Conservation (phyloP, 2,797 vertebrate genomes). For the Gambusia yucatana region DNA sequence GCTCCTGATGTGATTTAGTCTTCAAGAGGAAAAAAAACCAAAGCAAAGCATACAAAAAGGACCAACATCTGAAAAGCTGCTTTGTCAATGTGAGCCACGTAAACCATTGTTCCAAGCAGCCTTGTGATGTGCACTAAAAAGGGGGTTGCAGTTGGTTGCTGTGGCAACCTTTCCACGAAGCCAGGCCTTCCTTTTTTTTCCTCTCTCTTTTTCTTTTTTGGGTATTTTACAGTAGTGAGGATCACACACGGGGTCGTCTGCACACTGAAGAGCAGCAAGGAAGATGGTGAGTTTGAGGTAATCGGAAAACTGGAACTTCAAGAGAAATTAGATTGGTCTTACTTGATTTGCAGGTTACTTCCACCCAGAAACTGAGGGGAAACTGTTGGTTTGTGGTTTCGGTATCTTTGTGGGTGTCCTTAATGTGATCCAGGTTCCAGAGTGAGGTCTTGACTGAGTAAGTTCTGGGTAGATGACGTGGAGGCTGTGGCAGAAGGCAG, state of each 20-base stretch:
- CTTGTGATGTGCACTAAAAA: conserved; percentile 59
- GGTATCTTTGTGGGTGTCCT: too few species aligned
- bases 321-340: too few species aligned
- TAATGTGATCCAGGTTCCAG: too few species aligned
- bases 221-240: conserved; percentile 51
- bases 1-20: background rate
- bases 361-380: too few species aligned
- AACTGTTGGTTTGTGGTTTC: too few species aligned
- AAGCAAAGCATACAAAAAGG: background rate
- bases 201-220: background rate
- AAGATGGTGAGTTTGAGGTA: too few species aligned
- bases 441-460: too few species aligned
- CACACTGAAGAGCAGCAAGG: too few species aligned
- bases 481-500: too few species aligned
- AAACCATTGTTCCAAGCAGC: conserved; percentile 60
- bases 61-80: conserved; percentile 7
- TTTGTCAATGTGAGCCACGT: conserved; percentile 33
- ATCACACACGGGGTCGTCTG: conserved; percentile 21
- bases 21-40: conserved; percentile 16
- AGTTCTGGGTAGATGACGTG: too few species aligned
- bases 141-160: conserved; percentile 63
- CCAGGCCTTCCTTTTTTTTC: conserved; percentile 22
- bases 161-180: conserved; percentile 71
- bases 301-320: too few species aligned
- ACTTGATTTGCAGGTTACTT: too few species aligned